These are phyloP conservation scores for Popillia japonica DNA, from an alignment of 1,140 invertebrate species.

Conservation along the genomic window DNA sequence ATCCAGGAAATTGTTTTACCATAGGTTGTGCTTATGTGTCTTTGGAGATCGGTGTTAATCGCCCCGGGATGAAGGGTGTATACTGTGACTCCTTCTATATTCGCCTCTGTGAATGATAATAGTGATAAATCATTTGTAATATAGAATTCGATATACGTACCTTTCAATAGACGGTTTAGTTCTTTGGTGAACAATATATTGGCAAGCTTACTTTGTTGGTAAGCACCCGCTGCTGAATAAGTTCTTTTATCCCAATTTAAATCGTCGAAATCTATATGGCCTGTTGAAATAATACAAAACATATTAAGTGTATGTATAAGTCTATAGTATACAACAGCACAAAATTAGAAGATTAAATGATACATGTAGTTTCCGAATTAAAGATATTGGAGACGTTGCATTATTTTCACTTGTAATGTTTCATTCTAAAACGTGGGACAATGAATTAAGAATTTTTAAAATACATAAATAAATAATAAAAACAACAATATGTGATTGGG, in stretches of 20 bases:
- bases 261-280: constrained; percentile 74
- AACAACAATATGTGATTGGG: too few relatives aligned
- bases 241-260: constrained; percentile 69
- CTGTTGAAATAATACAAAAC: constrained; percentile 50
- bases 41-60: constrained; percentile 74
- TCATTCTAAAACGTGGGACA: too few relatives aligned
- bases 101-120: constrained; percentile 25
- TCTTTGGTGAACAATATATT: constrained; percentile 78
- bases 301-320: too few relatives aligned
- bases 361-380: too few relatives aligned
- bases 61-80: constrained; percentile 76
- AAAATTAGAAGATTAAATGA: too few relatives aligned
- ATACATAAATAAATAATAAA: too few relatives aligned
- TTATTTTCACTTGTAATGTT: too few relatives aligned
- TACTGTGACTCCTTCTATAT: constrained; percentile 65
- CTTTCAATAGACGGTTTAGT: constrained; percentile 67
- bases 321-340: too few relatives aligned
- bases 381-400: too few relatives aligned
- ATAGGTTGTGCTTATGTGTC: constrained; percentile 67
- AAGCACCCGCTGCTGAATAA: constrained; percentile 69
- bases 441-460: too few relatives aligned
- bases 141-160: constrained; percentile 54
- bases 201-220: constrained; percentile 78
- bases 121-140: too few relatives aligned
- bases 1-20: constrained; percentile 59